Conservation (phyloP, 2,888 invertebrate genomes). For the Schizaphis graminum region DNA sequence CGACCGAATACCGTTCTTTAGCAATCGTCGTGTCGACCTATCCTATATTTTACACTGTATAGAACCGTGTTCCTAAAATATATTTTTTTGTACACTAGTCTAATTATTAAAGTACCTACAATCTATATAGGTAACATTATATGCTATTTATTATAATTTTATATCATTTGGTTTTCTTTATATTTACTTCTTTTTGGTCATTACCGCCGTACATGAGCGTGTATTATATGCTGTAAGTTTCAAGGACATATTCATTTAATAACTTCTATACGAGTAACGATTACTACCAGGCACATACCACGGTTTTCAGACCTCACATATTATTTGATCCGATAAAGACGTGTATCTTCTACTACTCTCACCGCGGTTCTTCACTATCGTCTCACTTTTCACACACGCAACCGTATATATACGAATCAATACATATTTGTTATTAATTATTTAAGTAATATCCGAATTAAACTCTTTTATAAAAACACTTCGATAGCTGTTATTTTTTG, state of each 20-base stretch:
- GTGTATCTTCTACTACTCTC: neutral
- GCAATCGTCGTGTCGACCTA: constrained; percentile 16
- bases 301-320: constrained; percentile 17
- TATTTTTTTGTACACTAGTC: neutral
- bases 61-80: neutral
- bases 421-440: constrained; percentile 15
- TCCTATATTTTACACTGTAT: neutral
- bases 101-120: constrained; percentile 21
- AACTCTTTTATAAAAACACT: neutral
- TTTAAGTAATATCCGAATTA: neutral
- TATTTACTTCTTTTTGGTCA: constrained; percentile 33
- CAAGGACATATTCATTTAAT: constrained; percentile 46
- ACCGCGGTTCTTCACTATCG: neutral
- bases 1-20: constrained; percentile 53
- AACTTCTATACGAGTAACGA: neutral
- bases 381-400: neutral
- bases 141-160: neutral
- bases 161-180: constrained; percentile 1
- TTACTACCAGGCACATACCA: constrained; percentile 1
- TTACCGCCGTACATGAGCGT: neutral
- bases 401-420: neutral
- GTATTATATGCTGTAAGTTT: constrained; percentile 1
- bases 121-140: neutral
- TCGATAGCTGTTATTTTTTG: neutral
- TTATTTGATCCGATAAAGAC: constrained; percentile 8